Evolutionary conservation across 64 coral and sea anemone genomes (phyloP).

Genomic region (Astreopora myriophthalma): DNA sequence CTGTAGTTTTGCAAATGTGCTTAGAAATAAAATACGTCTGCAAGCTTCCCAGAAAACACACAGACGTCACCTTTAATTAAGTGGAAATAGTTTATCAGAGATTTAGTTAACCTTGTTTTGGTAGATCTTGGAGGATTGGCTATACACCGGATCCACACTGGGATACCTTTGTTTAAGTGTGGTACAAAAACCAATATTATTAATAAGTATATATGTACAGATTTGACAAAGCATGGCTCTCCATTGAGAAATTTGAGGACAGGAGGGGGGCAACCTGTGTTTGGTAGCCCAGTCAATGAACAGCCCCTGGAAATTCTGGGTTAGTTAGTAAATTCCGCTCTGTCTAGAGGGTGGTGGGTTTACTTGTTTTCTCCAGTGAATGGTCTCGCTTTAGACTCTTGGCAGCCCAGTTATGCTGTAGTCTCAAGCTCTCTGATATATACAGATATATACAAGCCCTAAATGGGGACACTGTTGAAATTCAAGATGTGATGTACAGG

Average conservation of each 20-base stretch:
- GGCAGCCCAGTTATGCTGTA: too few species aligned
- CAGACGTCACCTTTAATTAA: background rate
- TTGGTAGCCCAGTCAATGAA: conserved; percentile 12
- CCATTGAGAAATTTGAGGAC: background rate
- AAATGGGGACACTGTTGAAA: conserved; percentile 13
- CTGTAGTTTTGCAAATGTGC: conserved; percentile 32
- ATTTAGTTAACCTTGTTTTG: conserved; percentile 32
- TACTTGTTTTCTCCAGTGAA: background rate
- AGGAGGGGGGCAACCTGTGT: background rate
- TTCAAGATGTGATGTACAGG: conserved; percentile 41
- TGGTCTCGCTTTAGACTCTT: too few species aligned
- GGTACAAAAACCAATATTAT: conserved; percentile 17
- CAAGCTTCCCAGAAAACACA: conserved; percentile 52
- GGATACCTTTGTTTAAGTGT: conserved; percentile 28
- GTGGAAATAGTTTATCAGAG: conserved; percentile 9
- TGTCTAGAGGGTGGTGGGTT: background rate
- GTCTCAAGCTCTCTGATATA: background rate
- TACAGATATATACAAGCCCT: conserved; percentile 29
- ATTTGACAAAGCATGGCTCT: conserved; percentile 1
- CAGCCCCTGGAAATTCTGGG: conserved; percentile 16
- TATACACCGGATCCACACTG: background rate
- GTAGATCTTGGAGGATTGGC: conserved; percentile 9
- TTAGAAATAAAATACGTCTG: conserved; percentile 35
- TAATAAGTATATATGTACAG: background rate
- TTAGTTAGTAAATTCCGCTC: conserved; percentile 29